phyloP scores from a whole-genome alignment of 2,888 invertebrate genomes.

The Conomelus anceps region DNA sequence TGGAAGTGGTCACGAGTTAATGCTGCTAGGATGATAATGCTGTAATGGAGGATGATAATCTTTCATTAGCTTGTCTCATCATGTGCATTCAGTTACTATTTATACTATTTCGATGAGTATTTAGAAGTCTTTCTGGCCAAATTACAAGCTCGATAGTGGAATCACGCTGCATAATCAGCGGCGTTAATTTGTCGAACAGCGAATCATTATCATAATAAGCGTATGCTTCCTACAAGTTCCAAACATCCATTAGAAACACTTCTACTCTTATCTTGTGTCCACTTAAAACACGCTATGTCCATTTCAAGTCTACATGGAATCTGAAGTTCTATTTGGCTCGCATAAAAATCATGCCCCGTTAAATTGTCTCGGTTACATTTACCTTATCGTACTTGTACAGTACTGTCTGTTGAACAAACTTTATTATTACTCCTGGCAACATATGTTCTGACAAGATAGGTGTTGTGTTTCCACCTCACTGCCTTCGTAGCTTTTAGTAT shows the following conservation, averaged over 20 bases:
- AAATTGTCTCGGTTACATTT: background rate
- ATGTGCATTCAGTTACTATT: background rate
- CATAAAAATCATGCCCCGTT: background rate
- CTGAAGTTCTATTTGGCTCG: too few species aligned
- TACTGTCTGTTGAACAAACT: background rate
- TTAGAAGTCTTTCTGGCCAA: background rate
- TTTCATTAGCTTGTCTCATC: background rate
- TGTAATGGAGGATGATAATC: background rate
- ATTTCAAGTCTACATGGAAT: background rate
- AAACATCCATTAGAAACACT: background rate
- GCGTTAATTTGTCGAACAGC: background rate
- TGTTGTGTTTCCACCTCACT: background rate
- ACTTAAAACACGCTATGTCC: background rate
- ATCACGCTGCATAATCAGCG: background rate
- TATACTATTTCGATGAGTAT: too few species aligned
- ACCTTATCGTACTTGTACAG: background rate
- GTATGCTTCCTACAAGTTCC: background rate
- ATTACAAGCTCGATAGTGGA: background rate
- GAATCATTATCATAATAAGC: background rate
- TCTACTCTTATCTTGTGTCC: background rate
- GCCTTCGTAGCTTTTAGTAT: background rate
- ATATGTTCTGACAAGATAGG: background rate
- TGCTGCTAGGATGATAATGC: too few species aligned
- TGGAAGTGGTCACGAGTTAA: background rate
- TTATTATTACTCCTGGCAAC: background rate